Evolutionary conservation across 2,113 vertebrate species (phyloP).

Genomic region (Nothobranchius furzeri): DNA sequence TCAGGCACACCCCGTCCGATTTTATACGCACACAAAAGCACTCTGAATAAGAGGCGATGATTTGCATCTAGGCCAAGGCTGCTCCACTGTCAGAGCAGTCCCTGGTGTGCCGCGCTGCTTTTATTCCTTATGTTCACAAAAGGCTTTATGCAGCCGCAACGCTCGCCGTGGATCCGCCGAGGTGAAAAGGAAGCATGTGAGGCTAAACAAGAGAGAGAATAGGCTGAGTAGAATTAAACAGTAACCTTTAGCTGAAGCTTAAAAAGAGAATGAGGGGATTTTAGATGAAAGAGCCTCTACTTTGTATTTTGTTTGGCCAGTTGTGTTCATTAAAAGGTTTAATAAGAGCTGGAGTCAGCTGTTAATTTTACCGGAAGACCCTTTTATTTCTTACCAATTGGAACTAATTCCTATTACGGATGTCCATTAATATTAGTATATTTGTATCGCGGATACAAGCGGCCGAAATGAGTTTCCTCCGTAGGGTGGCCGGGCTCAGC

Average conservation of each 20-base stretch:
- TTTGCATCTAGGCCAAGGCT: conserved; percentile 80
- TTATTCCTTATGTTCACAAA: conserved; percentile 63
- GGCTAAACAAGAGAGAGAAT: conserved; percentile 33
- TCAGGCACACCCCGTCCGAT: conserved; percentile 17
- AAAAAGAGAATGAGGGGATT: neutral
- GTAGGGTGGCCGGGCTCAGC: too few species aligned
- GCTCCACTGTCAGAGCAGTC: conserved; percentile 65
- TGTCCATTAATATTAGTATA: too few species aligned
- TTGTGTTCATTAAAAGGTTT: neutral
- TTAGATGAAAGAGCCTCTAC: neutral
- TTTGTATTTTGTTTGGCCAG: conserved; percentile 5
- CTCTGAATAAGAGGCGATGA: conserved; percentile 50
- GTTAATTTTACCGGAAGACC: too few species aligned
- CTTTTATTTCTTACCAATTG: too few species aligned
- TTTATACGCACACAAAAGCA: conserved; percentile 3
- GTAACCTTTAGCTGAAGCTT: conserved; percentile 41
- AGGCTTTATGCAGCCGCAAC: conserved; percentile 45
- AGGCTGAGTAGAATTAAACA: conserved; percentile 44
- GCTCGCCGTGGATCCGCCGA: conserved; percentile 39
- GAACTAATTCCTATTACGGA: too few species aligned
- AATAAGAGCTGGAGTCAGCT: neutral
- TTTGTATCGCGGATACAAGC: too few species aligned
- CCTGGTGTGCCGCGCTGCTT: conserved; percentile 60
- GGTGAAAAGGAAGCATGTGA: conserved; percentile 51
- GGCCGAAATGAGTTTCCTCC: too few species aligned